Base-by-base conservation (phyloP, 1,140 invertebrate genomes). In the Tetragonula clypearis region DNA sequence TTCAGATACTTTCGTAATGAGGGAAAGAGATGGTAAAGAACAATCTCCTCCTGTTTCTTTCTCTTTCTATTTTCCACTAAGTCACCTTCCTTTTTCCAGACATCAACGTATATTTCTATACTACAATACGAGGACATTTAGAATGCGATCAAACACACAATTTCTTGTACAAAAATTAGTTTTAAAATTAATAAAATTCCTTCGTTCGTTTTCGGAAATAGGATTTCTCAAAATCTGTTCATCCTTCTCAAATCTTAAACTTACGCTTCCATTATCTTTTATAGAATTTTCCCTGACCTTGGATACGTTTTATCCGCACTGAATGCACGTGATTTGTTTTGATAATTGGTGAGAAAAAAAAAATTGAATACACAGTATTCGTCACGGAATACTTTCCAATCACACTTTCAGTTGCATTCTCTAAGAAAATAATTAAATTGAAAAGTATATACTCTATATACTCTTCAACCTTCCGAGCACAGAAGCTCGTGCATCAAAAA, bases 1-100 rank as follows among this genome's bases (percentile, higher is more conserved):
- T 76, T 76, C 56, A 60, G 21, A 76, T 35, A 76, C 74, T 60
- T 76, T 60, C 30, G 30, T 60, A 76, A 76, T 41, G 56, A 30
- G 23, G 35, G 30, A 76, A 76, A 30, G 55, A 76, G 23, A 8
- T 41, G 21, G 74, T 41, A 12, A 56, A 60, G 55, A 76, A 76
- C 56, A 76, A 76, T 76, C 60, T 75, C 23, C 55, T 35, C 53
- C 35, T 58, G 26, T 75, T 75, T 58, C 73, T 2, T 75, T 21
- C 14, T 49, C 69, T 49, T 23, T 17, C 41, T 49, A 41, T 41
- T 41, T 41, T 26, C 23, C 14, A 56, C 19, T 75, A n/a, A 5
- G 17, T 55, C 17, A 12, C 12, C 9, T n/a, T n/a, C 30, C 21
- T 35, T 21, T 11, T 56, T 15, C 3, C 26, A 19, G 23, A 53